Percentiles rank a stretch among this genome's conserved stretches.
These are phyloP conservation scores for Nemopilema nomurai DNA, from an alignment of 30 jellyfish, hydroid and myxozoan genomes.

Conservation along the genomic window DNA sequence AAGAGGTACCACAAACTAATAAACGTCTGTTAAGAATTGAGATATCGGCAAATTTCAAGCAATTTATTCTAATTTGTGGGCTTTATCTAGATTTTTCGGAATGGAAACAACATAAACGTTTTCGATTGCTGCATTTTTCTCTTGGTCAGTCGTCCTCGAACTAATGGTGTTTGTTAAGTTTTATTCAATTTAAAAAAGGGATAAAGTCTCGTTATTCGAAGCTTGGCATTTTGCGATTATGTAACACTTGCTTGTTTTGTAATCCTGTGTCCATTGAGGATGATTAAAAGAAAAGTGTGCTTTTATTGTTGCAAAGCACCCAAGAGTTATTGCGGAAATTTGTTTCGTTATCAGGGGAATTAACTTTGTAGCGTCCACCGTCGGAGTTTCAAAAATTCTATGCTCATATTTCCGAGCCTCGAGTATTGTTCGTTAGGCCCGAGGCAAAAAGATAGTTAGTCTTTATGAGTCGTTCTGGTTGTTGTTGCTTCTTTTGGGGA, in stretches of 20 bases:
- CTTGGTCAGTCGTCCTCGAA: background rate
- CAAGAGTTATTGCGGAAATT: background rate
- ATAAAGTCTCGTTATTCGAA: background rate
- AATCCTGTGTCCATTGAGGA: background rate
- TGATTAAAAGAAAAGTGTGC: background rate
- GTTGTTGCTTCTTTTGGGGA: too few relatives aligned
- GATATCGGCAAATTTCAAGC: background rate
- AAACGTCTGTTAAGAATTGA: background rate
- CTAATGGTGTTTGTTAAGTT: background rate
- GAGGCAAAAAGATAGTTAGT: too few relatives aligned
- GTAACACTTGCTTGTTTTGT: background rate
- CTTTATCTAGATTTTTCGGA: background rate
- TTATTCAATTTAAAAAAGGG: too few relatives aligned
- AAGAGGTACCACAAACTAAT: background rate
- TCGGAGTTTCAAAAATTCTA: too few relatives aligned
- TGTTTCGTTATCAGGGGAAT: too few relatives aligned
- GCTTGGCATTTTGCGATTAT: background rate
- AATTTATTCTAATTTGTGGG: background rate
- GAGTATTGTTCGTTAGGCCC: too few relatives aligned
- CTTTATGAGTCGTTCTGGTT: too few relatives aligned
- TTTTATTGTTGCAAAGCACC: background rate
- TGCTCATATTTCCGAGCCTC: too few relatives aligned
- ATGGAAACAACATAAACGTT: background rate
- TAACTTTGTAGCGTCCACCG: too few relatives aligned
- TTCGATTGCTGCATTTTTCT: background rate